phyloP scores from a whole-genome alignment of 2,797 vertebrate species.

The Gephyroberyx darwinii region DNA sequence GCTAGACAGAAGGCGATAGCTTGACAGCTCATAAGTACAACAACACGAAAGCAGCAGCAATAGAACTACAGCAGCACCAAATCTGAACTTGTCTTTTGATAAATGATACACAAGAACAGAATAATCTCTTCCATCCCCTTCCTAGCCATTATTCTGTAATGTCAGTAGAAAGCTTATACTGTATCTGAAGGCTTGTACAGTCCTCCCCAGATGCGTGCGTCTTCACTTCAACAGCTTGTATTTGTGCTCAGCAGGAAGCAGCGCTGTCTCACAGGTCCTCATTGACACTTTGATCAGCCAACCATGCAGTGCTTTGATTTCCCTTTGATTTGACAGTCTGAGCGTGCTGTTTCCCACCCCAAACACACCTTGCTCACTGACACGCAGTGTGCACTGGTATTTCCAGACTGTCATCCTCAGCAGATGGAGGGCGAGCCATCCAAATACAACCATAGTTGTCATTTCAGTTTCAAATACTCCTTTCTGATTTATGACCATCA shows the following conservation, averaged over 20 bases:
- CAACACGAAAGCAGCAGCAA: conserved; percentile 28
- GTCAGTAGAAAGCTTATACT: conserved; percentile 27
- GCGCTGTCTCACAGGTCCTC: conserved; percentile 52
- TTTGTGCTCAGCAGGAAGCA: conserved; percentile 51
- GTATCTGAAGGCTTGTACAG: conserved; percentile 29
- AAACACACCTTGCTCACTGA: conserved; percentile 57
- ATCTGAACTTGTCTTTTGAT: conserved; percentile 28
- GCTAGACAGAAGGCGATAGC: not conserved
- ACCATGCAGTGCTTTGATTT: conserved; percentile 69
- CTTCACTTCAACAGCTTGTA: conserved; percentile 48
- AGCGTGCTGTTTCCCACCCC: not conserved
- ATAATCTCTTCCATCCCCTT: conserved; percentile 37
- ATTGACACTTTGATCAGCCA: conserved; percentile 64
- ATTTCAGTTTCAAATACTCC: conserved; percentile 51
- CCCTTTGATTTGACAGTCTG: conserved; percentile 67
- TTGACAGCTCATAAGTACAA: not conserved
- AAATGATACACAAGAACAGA: conserved; percentile 32
- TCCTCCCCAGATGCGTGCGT: conserved; percentile 34
- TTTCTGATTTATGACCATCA: conserved; percentile 63
- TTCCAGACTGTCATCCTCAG: conserved; percentile 55
- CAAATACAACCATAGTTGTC: conserved; percentile 52
- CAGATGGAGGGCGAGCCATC: conserved; percentile 34
- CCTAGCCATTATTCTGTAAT: conserved; percentile 18
- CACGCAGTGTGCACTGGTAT: conserved; percentile 44
- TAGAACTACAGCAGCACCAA: conserved; percentile 6